Evolutionary conservation across 2,797 vertebrate species (phyloP).

Genomic region (Helarctos malayanus): DNA sequence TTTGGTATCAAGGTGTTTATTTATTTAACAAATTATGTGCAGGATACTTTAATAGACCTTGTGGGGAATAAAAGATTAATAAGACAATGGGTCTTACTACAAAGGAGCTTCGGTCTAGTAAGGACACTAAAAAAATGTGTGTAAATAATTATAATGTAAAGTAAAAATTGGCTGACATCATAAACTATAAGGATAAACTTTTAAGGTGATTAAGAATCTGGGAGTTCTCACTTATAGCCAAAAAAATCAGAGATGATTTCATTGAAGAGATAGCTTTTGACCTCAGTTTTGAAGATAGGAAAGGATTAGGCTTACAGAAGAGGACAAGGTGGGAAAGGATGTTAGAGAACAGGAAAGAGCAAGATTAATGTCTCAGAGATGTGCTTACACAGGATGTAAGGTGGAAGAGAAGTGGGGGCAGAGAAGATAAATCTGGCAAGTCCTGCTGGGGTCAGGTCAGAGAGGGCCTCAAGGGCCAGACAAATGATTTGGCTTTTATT

Average conservation of each 20-base stretch:
- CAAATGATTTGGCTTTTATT: slow-evolving; percentile 11
- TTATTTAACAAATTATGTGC: slow-evolving; percentile 36
- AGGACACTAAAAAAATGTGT: background rate
- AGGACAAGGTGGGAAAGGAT: background rate
- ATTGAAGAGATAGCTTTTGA: slow-evolving; percentile 39
- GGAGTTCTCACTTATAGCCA: background rate
- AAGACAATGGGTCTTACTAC: background rate
- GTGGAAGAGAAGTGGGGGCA: background rate
- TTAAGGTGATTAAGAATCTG: slow-evolving; percentile 35
- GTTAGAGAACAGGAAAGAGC: slow-evolving; percentile 37
- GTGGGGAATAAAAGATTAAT: slow-evolving; percentile 14
- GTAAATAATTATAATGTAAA: background rate
- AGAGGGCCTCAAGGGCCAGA: background rate
- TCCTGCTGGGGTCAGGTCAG: background rate
- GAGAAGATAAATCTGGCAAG: background rate
- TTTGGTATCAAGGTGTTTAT: slow-evolving; percentile 40
- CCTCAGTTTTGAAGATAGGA: slow-evolving; percentile 46
- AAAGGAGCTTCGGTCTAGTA: background rate
- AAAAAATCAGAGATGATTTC: slow-evolving; percentile 39
- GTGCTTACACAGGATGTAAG: background rate
- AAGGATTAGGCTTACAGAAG: slow-evolving; percentile 41
- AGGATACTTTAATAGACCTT: slow-evolving; percentile 8
- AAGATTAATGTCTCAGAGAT: background rate
- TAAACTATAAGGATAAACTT: slow-evolving; percentile 51
- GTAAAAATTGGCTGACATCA: slow-evolving; percentile 27